These are phyloP conservation scores for Chrosomus eos DNA, from an alignment of 2,797 vertebrate species.

Conservation along the genomic window DNA sequence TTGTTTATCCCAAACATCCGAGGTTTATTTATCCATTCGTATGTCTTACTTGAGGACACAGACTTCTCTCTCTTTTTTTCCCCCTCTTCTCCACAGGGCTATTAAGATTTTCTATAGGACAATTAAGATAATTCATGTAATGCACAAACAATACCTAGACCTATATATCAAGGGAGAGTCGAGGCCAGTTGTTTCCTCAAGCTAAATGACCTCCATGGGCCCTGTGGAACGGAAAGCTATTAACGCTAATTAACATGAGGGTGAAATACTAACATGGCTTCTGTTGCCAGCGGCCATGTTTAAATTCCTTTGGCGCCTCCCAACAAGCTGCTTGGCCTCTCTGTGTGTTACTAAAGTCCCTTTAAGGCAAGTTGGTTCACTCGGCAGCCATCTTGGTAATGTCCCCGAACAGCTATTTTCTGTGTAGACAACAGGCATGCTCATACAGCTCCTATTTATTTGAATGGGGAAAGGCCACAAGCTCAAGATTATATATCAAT, in stretches of 20 bases:
- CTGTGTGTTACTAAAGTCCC: constrained; percentile 8
- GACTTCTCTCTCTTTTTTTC: constrained; percentile 4
- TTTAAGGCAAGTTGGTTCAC: constrained; percentile 24
- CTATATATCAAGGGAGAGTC: constrained; percentile 64
- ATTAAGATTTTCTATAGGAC: constrained; percentile 62
- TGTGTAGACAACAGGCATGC: not conserved
- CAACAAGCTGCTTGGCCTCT: constrained; percentile 46
- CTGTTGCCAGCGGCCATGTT: constrained; percentile 62
- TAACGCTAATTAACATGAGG: constrained; percentile 71
- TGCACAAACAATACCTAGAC: constrained; percentile 66
- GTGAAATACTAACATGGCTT: constrained; percentile 69
- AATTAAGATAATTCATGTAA: constrained; percentile 70
- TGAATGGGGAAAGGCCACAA: not conserved
- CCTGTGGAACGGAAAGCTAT: constrained; percentile 68
- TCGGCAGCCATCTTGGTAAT: constrained; percentile 15
- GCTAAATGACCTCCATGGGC: constrained; percentile 69
- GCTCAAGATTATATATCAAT: not conserved
- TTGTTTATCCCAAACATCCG: constrained; percentile 58
- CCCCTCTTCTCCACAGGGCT: constrained; percentile 49
- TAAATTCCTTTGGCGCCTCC: constrained; percentile 56
- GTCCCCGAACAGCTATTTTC: constrained; percentile 3
- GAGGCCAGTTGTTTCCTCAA: constrained; percentile 66
- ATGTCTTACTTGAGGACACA: constrained; percentile 41
- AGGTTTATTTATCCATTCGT: constrained; percentile 49
- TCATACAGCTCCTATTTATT: not conserved